Conservation (phyloP, 2,113 vertebrate genomes). For the Burhinus bistriatus region DNA sequence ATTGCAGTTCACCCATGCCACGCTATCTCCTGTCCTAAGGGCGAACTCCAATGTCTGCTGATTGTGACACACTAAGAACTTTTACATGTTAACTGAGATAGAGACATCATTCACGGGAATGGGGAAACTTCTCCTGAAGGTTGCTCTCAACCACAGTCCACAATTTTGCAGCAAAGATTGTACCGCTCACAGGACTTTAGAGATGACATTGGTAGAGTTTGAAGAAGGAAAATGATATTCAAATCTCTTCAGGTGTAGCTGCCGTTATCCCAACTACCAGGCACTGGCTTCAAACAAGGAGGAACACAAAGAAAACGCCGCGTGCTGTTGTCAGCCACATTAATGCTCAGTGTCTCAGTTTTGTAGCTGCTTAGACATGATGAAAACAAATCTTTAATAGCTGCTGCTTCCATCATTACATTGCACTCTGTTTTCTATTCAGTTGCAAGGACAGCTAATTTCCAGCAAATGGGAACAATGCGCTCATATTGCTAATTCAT, state of each 20-base stretch:
- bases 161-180: not conserved
- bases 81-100: not conserved
- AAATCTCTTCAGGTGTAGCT: not conserved
- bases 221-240: not conserved
- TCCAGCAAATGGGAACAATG: constrained; percentile 52
- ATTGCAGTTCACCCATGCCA: not conserved
- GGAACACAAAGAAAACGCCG: not conserved
- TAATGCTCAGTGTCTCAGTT: not conserved
- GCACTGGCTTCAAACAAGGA: not conserved
- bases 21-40: not conserved
- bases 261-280: not conserved
- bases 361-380: constrained; percentile 26
- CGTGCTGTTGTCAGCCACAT: not conserved
- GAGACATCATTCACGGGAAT: rapidly evolving
- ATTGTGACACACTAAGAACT: not conserved
- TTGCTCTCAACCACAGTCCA: not conserved
- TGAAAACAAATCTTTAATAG: constrained; percentile 51
- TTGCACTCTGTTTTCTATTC: constrained; percentile 38
- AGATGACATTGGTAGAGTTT: not conserved
- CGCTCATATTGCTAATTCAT: constrained; percentile 52
- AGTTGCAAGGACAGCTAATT: constrained; percentile 57
- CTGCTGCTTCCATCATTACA: constrained; percentile 32
- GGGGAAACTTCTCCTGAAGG: not conserved
- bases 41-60: not conserved
- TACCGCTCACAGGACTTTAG: not conserved